These are phyloP conservation scores for Cottus gobio DNA, from an alignment of 2,113 vertebrate genomes.

Conservation along the genomic window DNA sequence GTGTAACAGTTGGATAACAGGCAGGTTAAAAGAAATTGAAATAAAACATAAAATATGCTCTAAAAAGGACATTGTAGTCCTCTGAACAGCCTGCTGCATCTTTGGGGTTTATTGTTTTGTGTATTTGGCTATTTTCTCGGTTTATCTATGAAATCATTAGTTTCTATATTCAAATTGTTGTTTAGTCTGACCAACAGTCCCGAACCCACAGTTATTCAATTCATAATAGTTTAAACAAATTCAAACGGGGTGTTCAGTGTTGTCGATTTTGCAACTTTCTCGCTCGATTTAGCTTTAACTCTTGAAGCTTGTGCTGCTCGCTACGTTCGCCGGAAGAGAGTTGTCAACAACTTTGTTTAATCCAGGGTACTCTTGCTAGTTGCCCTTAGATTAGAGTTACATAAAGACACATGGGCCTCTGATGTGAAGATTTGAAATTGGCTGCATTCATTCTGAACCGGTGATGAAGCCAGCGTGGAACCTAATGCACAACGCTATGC, in stretches of 20 bases:
- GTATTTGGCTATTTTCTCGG: not conserved
- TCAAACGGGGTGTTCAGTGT: too few relatives aligned
- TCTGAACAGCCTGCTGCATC: not conserved
- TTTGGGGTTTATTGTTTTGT: not conserved
- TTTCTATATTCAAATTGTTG: not conserved
- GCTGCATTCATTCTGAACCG: not conserved
- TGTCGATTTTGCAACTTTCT: too few relatives aligned
- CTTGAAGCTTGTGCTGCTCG: too few relatives aligned
- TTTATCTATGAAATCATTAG: not conserved
- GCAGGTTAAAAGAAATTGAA: constrained; percentile 31
- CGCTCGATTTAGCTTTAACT: too few relatives aligned
- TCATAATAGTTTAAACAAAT: not conserved
- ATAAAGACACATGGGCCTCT: not conserved
- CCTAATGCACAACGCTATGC: not conserved
- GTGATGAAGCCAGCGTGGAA: too few relatives aligned
- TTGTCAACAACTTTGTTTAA: too few relatives aligned
- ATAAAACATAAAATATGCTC: not conserved
- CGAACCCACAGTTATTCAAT: not conserved
- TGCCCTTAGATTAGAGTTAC: not conserved
- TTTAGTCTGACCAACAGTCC: not conserved
- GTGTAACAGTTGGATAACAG: constrained; percentile 40
- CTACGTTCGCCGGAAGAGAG: too few relatives aligned
- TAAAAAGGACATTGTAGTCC: not conserved
- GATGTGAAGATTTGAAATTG: not conserved
- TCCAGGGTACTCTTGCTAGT: too few relatives aligned